Conservation (phyloP, 2,113 vertebrate species). For the Geococcyx californianus region DNA sequence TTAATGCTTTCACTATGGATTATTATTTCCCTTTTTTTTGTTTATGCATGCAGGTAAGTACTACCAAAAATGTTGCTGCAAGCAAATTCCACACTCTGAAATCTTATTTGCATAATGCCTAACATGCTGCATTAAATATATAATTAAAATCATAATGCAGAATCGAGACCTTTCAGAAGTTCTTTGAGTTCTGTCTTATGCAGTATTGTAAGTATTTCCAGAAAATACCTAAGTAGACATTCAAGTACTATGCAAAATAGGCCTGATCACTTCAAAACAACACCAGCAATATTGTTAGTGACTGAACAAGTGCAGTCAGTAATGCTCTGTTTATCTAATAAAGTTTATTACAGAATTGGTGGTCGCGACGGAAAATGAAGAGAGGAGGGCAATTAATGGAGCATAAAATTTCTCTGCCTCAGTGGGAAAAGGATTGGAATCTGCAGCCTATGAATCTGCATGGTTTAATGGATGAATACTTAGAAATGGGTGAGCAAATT, state of each 20-base stretch:
- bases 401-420: slow-evolving; percentile 87
- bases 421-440: slow-evolving; percentile 99
- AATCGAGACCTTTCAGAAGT: not conserved
- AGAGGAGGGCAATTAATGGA: slow-evolving; percentile 83
- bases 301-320: not conserved
- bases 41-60: not conserved
- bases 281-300: not conserved
- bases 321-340: slow-evolving; percentile 4
- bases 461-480: slow-evolving; percentile 95
- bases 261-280: not conserved
- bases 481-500: slow-evolving; percentile 93
- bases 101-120: not conserved
- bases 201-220: not conserved
- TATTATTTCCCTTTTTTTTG: not conserved
- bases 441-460: slow-evolving; percentile 98
- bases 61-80: not conserved
- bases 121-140: not conserved
- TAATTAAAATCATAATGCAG: not conserved
- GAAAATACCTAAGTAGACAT: not conserved
- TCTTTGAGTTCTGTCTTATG: not conserved
- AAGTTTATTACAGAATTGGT: slow-evolving; percentile 97
- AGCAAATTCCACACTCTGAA: not conserved
- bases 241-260: not conserved
- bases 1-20: not conserved
- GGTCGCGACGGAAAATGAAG: slow-evolving; percentile 94